Conservation (phyloP, 64 coral and sea anemone species). For the Trachythela sp. region DNA sequence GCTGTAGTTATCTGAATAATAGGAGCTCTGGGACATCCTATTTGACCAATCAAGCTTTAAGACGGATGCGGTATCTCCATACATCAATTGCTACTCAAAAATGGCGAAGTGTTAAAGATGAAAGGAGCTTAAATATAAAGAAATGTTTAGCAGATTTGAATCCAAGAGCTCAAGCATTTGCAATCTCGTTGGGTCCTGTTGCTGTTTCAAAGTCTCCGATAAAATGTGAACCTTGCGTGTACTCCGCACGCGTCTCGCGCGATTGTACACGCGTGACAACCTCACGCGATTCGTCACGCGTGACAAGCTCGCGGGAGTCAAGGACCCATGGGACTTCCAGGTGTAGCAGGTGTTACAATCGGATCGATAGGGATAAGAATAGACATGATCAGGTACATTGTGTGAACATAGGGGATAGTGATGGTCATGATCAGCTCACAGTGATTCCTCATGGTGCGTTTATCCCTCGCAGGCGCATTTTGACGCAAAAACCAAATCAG, state of each 20-base stretch:
- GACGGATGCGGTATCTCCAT: background rate
- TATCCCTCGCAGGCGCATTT: background rate
- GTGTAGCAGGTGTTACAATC: background rate
- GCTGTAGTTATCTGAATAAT: background rate
- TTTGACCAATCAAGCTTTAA: background rate
- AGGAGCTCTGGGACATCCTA: background rate
- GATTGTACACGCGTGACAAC: background rate
- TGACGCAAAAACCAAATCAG: background rate
- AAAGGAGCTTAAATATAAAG: background rate
- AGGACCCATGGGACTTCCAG: background rate
- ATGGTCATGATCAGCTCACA: background rate
- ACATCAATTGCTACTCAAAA: background rate
- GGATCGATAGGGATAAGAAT: background rate
- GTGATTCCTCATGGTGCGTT: background rate
- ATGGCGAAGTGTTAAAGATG: background rate
- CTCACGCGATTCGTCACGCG: background rate
- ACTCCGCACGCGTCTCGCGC: background rate
- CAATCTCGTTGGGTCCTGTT: background rate
- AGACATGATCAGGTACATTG: background rate
- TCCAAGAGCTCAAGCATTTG: background rate
- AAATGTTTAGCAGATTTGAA: background rate
- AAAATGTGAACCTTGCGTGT: background rate
- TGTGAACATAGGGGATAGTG: background rate
- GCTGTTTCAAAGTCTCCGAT: background rate
- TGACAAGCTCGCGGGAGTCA: background rate